Evolutionary conservation across 92 coral and sea anemone genomes (phyloP), one percentile per base, ranked within the genome.

Genomic region (Epizoanthus stellaris): DNA sequence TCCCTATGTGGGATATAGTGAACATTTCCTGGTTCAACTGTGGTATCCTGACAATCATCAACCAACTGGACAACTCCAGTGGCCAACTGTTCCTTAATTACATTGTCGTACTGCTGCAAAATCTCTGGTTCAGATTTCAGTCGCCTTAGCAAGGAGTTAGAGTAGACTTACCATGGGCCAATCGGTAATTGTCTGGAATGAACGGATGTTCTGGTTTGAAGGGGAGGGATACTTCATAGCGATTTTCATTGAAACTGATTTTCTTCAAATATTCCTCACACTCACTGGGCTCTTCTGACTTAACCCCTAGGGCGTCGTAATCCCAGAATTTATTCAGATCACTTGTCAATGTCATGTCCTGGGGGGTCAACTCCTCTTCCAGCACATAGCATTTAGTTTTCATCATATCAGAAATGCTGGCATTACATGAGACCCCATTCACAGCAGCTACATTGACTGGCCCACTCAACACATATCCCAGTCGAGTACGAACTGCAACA

Each of bases 1-100:
- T 85, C 88, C 52, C 84, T 85, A 75, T 85, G 88, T 59, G 88
- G 72, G 16, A 84, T 23, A 65, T 84, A 84, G 19, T 84, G 87
- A 13, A 84, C 73, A 56, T 39, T 57, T 6, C 81, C 80, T 73
- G 80, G 80, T 13, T 71, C 79, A 23, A 9, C 80, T 20, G 34
- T n/a, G 43, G 36, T 45, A 43, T 40, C 25, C 47, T 72, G 49
- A 56, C 65, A 82, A 62, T 63, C 75, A 74, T 74, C 65, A 54
- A 62, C 76, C 60, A 61, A 77, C n/a, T 85, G 34, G 52, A 85
- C 74, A 66, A 85, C 64, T 19, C 76, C 84, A 16, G 84, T 34
- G 53, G 80, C 39, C 74, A 54, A 15, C 67, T 85, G 88, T 64
- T 76, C 88, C 67, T 85, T 85, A 30, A 75, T 76, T 39, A 85